These are phyloP conservation scores for Nettapus auritus DNA, from an alignment of 2,113 vertebrate genomes.

Conservation along the genomic window DNA sequence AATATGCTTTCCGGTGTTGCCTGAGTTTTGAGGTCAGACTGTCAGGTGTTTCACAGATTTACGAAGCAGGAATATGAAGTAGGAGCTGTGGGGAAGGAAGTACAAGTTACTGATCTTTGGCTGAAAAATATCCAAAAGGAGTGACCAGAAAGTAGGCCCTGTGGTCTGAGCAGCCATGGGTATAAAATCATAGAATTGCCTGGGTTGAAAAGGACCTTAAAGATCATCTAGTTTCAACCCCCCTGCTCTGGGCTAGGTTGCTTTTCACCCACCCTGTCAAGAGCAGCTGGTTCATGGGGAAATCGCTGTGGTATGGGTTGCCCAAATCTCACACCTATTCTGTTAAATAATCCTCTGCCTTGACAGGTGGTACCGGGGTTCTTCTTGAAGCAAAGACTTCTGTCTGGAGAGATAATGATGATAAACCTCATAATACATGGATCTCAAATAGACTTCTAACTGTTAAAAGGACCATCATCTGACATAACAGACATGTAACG, in stretches of 20 bases:
- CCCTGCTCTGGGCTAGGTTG: background rate
- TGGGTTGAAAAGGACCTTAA: too few species aligned
- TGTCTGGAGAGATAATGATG: background rate
- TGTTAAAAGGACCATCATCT: background rate
- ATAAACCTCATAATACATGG: background rate
- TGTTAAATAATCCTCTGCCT: background rate
- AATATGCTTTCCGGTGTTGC: background rate
- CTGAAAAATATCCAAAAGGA: background rate
- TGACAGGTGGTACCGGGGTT: background rate
- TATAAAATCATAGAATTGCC: too few species aligned
- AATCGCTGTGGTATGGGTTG: background rate
- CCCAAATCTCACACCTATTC: background rate
- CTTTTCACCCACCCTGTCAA: background rate
- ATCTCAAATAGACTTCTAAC: background rate
- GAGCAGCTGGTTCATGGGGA: accelerated
- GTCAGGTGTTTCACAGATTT: background rate
- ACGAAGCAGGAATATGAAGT: background rate
- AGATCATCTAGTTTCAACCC: too few species aligned
- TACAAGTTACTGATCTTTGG: background rate
- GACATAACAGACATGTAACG: background rate
- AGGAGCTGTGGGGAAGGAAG: background rate
- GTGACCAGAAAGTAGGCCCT: background rate
- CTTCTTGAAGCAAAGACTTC: background rate
- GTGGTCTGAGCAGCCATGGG: background rate
- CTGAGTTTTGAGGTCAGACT: background rate